Evolutionary conservation across 2,113 vertebrate genomes (phyloP).

Genomic region (Odobenus rosmarus): DNA sequence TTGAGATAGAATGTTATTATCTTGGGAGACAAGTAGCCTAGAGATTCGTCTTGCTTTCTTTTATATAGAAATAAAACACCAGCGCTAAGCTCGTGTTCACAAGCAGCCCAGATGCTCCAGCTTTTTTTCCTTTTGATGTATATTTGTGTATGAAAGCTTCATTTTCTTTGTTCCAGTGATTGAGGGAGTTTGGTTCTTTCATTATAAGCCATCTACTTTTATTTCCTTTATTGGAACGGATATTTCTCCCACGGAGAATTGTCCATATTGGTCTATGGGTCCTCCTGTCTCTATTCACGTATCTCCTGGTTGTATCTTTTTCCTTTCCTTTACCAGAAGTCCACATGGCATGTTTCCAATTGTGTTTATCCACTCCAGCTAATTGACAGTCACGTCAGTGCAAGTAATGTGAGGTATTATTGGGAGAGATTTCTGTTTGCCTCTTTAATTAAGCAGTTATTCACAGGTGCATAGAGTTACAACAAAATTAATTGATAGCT

Average conservation of each 20-base stretch:
- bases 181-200: conserved; percentile 77
- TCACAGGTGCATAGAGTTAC: conserved; percentile 91
- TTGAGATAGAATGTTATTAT: conserved; percentile 62
- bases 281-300: conserved; percentile 79
- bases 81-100: conserved; percentile 52
- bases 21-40: conserved; percentile 52
- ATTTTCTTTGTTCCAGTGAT: conserved; percentile 71
- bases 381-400: conserved; percentile 88
- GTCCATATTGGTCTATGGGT: conserved; percentile 74
- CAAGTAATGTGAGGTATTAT: conserved; percentile 87
- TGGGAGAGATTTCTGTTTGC: conserved; percentile 89
- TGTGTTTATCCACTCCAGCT: conserved; percentile 88
- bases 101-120: conserved; percentile 63
- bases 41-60: conserved; percentile 63
- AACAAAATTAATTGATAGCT: conserved; percentile 91
- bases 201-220: conserved; percentile 75
- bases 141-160: conserved; percentile 74
- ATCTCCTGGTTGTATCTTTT: conserved; percentile 80
- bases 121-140: conserved; percentile 72
- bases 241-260: conserved; percentile 77
- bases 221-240: conserved; percentile 83
- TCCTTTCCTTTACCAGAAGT: conserved; percentile 81
- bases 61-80: conserved; percentile 71
- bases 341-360: conserved; percentile 87
- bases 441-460: conserved; percentile 91